These are phyloP conservation scores for Malthinus seriepunctatus DNA, from an alignment of 2,888 invertebrate species.

Conservation along the genomic window DNA sequence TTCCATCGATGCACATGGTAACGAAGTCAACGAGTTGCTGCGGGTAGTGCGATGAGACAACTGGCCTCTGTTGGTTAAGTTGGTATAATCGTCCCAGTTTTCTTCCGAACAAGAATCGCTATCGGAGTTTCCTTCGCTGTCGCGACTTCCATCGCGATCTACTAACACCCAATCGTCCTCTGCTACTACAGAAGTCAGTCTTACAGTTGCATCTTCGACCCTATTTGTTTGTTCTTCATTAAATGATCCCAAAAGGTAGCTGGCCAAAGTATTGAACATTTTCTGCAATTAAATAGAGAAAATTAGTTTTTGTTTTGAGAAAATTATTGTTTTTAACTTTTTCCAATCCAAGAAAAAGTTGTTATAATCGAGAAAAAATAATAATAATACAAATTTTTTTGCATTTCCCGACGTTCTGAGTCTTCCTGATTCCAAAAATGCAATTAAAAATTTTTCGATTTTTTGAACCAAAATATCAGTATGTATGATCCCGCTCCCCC, in stretches of 20 bases:
- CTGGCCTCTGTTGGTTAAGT: conserved; percentile 24
- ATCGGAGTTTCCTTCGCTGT: conserved; percentile 50
- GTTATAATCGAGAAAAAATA: no score
- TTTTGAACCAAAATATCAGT: no score
- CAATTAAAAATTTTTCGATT: no score
- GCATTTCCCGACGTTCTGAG: no score
- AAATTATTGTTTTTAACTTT: no score
- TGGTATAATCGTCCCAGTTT: conserved; percentile 32
- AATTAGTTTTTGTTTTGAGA: no score
- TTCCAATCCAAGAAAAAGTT: no score
- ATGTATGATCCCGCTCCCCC: no score
- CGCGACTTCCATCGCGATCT: conserved; percentile 38
- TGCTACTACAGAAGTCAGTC: conserved; percentile 51
- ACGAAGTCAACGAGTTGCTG: conserved; percentile 49
- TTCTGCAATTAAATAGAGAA: conserved; percentile 39
- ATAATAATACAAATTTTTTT: no score
- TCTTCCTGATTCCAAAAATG: no score
- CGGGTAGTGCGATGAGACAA: conserved; percentile 39
- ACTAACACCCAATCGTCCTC: conserved; percentile 64
- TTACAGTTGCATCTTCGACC: conserved; percentile 42
- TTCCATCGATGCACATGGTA: conserved; percentile 58
- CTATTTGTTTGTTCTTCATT: conserved; percentile 31
- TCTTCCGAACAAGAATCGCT: conserved; percentile 38
- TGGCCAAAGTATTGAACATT: conserved; percentile 66
- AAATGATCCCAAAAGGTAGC: conserved; percentile 54